phyloP scores from a whole-genome alignment of 2,113 vertebrate species.

The Mirza zaza region DNA sequence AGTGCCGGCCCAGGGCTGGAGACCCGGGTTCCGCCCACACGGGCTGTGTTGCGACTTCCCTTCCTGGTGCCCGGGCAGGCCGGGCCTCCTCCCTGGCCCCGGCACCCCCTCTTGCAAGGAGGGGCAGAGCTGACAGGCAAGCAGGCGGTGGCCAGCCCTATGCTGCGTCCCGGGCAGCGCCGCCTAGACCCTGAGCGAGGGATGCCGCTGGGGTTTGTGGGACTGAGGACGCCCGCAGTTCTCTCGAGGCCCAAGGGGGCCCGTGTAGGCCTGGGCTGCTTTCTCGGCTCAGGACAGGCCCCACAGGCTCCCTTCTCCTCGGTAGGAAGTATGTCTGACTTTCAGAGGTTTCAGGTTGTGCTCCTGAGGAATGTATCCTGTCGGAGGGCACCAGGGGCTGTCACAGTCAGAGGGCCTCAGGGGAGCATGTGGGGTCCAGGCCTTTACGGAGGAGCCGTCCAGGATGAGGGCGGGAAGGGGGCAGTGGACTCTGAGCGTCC shows the following conservation, averaged over 20 bases:
- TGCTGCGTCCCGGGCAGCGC: accelerated
- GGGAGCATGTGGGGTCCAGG: accelerated
- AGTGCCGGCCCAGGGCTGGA: neutral
- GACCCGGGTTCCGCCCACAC: too few species aligned
- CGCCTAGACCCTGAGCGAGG: neutral
- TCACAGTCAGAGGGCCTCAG: neutral
- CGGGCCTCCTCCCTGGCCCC: neutral
- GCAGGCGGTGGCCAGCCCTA: neutral
- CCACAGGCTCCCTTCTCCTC: neutral
- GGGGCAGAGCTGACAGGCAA: neutral
- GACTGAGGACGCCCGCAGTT: too few species aligned
- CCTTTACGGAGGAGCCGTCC: neutral
- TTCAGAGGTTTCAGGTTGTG: neutral
- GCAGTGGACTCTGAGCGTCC: neutral
- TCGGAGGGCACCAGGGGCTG: neutral
- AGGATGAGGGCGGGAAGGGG: neutral
- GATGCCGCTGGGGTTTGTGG: neutral
- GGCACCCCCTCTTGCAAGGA: neutral
- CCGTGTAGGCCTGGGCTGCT: neutral
- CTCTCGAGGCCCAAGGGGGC: neutral
- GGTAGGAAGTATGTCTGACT: neutral
- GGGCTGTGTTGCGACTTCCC: accelerated
- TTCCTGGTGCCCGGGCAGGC: neutral
- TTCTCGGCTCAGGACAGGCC: neutral
- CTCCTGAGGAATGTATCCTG: neutral